Evolutionary conservation across 2,113 vertebrate species (phyloP).

Genomic region (Odocoileus virginianus): DNA sequence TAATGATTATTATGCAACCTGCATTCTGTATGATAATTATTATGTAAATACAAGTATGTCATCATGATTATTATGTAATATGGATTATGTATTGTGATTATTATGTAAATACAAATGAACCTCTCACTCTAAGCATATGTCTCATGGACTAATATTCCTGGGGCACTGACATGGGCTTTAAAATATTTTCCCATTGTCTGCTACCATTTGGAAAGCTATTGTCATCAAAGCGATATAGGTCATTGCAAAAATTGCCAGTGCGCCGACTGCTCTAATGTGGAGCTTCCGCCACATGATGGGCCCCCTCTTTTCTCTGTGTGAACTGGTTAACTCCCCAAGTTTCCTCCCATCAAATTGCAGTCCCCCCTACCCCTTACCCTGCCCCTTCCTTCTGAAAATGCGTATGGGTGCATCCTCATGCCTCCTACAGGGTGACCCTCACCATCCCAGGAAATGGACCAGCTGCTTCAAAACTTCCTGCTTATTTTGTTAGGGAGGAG

Average conservation of each 20-base stretch:
- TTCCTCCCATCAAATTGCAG: neutral
- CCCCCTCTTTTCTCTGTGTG: neutral
- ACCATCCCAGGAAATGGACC: neutral
- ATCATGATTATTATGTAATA: neutral
- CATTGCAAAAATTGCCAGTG: neutral
- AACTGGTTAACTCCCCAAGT: neutral
- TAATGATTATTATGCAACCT: neutral
- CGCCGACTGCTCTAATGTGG: neutral
- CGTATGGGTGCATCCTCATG: accelerated
- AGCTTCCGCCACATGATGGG: neutral
- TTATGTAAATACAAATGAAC: neutral
- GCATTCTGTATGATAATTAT: neutral
- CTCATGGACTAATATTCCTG: neutral
- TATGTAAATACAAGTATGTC: neutral
- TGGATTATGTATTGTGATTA: neutral
- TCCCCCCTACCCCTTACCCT: neutral
- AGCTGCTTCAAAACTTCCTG: neutral
- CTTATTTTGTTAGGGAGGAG: neutral
- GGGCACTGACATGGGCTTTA: neutral
- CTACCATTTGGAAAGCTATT: neutral
- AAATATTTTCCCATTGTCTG: neutral
- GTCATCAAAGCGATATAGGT: neutral
- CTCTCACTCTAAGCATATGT: neutral
- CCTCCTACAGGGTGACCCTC: neutral
- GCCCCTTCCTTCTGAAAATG: neutral